Conservation (phyloP, 2,797 vertebrate species). For the Sebastes steindachneri region DNA sequence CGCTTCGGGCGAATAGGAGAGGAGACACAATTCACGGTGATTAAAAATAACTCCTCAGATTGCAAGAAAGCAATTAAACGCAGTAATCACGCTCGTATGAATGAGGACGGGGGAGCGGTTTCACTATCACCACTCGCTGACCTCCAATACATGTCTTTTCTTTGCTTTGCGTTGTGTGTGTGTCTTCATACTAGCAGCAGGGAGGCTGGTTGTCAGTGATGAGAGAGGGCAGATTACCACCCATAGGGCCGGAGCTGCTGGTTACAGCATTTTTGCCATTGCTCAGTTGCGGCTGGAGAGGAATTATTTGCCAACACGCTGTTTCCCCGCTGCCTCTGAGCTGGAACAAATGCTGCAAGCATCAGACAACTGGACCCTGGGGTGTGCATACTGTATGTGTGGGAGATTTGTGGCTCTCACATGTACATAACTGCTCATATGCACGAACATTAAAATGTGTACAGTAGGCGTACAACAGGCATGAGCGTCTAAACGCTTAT, state of each 20-base stretch:
- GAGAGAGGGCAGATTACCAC: slow-evolving; percentile 52
- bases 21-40: slow-evolving; percentile 4
- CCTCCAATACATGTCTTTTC: background rate
- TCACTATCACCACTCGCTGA: background rate
- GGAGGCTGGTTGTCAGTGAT: slow-evolving; percentile 30
- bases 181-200: slow-evolving; percentile 15
- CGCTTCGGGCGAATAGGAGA: slow-evolving; percentile 4
- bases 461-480: too few species aligned
- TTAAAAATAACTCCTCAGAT: slow-evolving; percentile 28
- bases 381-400: background rate
- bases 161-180: background rate
- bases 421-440: background rate
- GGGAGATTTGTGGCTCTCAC: background rate
- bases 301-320: slow-evolving; percentile 54
- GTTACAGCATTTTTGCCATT: slow-evolving; percentile 69
- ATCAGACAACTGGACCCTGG: slow-evolving; percentile 56
- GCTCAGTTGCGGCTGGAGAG: slow-evolving; percentile 49
- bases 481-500: background rate
- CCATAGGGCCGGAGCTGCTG: slow-evolving; percentile 45
- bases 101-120: background rate
- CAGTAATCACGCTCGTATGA: background rate
- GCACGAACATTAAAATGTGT: background rate
- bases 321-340: slow-evolving; percentile 57
- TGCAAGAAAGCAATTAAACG: slow-evolving; percentile 35
- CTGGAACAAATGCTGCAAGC: slow-evolving; percentile 67